Percentiles rank a stretch among this genome's conserved stretches.
Conservation (phyloP, 2,888 invertebrate genomes). For the Meloe dianella region DNA sequence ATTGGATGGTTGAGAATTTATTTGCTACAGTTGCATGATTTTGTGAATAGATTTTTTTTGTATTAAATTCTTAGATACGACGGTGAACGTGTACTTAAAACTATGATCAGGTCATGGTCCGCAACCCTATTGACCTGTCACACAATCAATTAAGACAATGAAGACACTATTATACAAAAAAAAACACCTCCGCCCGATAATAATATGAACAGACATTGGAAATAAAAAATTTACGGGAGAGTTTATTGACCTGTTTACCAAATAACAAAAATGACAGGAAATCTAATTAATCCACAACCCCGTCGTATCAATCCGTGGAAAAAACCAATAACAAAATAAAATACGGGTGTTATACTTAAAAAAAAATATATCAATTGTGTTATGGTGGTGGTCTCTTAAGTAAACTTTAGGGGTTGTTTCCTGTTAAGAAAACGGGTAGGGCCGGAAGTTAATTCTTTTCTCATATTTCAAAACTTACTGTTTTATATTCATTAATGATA, state of each 20-base stretch:
- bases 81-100: neutral
- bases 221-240: neutral
- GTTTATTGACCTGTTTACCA: conserved; percentile 1
- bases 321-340: neutral
- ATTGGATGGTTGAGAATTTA: neutral
- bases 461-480: neutral
- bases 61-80: neutral
- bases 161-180: conserved; percentile 19
- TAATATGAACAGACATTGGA: conserved; percentile 1
- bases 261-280: conserved; percentile 6
- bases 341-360: neutral
- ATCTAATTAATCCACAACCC: conserved; percentile 6
- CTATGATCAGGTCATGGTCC: conserved; percentile 36
- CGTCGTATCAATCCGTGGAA: neutral
- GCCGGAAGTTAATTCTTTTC: conserved; percentile 15
- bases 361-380: conserved; percentile 18
- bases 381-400: conserved; percentile 19
- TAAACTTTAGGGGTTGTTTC: conserved; percentile 22
- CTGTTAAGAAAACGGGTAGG: conserved; percentile 13
- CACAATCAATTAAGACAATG: conserved; percentile 44
- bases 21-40: neutral
- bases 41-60: neutral
- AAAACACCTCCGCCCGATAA: conserved; percentile 20
- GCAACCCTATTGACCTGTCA: conserved; percentile 48
- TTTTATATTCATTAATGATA: neutral